These are phyloP conservation scores for Tursiops truncatus DNA, from an alignment of 2,113 vertebrate genomes.

Conservation along the genomic window DNA sequence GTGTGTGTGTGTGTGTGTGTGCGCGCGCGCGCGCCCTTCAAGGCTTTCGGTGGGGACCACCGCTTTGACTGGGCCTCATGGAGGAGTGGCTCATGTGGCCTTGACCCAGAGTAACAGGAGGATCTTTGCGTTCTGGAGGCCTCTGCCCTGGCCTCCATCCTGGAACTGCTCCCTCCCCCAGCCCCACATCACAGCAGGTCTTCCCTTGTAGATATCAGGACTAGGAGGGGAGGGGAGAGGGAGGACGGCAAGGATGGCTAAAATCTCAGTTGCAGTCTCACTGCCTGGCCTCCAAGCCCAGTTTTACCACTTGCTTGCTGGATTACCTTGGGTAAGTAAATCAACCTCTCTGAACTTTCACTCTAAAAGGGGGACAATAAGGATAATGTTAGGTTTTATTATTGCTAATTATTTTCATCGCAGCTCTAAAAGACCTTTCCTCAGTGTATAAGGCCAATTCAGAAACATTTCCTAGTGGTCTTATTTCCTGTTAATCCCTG, in stretches of 20 bases:
- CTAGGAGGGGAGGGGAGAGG: no score
- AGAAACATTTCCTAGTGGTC: not conserved
- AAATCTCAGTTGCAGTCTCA: not conserved
- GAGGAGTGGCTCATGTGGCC: not conserved
- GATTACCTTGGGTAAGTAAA: not conserved
- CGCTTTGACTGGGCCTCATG: not conserved
- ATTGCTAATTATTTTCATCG: not conserved
- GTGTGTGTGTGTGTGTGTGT: no score
- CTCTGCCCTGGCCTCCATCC: not conserved
- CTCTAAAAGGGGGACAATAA: not conserved
- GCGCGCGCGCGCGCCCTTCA: not conserved
- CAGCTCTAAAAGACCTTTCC: not conserved
- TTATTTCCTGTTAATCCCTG: not conserved
- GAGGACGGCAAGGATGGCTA: not conserved
- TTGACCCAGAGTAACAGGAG: not conserved
- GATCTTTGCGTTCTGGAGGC: not conserved
- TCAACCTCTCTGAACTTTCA: not conserved
- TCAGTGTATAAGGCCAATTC: not conserved
- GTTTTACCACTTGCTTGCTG: not conserved
- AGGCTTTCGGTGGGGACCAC: not conserved
- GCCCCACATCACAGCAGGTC: rapidly evolving
- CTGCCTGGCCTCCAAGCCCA: not conserved
- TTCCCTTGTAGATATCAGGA: not conserved
- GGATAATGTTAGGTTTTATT: not conserved
- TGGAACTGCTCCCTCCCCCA: not conserved